Percentiles rank a stretch among this genome's conserved stretches.
Evolutionary conservation across 2,113 vertebrate genomes (phyloP).

Genomic region (Ictidomys tridecemlineatus): DNA sequence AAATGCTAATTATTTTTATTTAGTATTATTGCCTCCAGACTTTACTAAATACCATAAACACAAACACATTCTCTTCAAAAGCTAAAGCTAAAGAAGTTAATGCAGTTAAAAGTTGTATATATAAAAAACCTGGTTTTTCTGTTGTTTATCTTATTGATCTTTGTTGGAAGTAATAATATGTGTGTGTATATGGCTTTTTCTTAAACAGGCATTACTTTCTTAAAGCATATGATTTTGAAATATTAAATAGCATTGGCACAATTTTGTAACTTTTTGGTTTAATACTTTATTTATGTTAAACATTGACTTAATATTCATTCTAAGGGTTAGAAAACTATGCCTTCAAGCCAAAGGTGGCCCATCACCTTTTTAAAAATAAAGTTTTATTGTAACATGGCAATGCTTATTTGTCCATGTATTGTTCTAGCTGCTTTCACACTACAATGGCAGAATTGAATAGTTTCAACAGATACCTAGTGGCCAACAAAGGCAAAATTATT

Average conservation of each 20-base stretch:
- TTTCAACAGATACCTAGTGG: neutral
- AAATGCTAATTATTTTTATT: neutral
- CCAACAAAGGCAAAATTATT: neutral
- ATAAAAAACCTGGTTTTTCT: neutral
- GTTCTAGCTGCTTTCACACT: neutral
- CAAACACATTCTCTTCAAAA: neutral
- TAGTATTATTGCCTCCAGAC: neutral
- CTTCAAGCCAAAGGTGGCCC: neutral
- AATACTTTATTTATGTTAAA: constrained; percentile 34
- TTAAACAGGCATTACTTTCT: neutral
- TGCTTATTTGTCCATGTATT: neutral
- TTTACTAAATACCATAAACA: neutral
- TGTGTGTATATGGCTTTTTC: neutral
- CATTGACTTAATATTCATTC: neutral
- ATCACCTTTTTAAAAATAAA: neutral
- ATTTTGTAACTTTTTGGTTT: neutral
- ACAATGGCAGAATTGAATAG: neutral
- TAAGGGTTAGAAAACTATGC: neutral
- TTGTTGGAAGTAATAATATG: neutral
- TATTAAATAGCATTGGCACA: neutral
- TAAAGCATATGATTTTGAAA: constrained; percentile 39
- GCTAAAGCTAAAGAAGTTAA: neutral
- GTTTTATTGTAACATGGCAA: neutral
- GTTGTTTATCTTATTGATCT: neutral
- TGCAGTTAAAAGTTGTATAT: neutral